These are phyloP conservation scores for Contarinia nasturtii DNA, from an alignment of 1,140 invertebrate genomes.

Conservation along the genomic window DNA sequence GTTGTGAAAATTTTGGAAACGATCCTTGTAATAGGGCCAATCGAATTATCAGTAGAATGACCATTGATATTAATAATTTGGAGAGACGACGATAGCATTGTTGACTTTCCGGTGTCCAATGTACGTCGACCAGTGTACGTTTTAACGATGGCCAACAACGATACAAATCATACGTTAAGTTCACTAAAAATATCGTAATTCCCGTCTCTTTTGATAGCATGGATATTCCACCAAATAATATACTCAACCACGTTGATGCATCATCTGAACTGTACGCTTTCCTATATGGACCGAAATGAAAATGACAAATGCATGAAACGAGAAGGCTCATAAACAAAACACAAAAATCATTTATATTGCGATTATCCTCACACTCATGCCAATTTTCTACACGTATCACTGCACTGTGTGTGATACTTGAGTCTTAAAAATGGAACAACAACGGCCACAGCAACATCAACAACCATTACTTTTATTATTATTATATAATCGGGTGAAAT, in stretches of 20 bases:
- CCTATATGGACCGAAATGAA: not conserved
- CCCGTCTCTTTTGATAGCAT: slow-evolving; percentile 88
- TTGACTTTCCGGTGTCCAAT: slow-evolving; percentile 35
- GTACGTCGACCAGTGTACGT: slow-evolving; percentile 34
- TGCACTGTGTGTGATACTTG: no score
- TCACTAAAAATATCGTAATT: slow-evolving; percentile 60
- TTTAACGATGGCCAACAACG: slow-evolving; percentile 46
- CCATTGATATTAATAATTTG: slow-evolving; percentile 37
- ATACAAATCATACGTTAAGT: slow-evolving; percentile 51
- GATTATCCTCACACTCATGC: no score
- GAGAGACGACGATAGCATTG: slow-evolving; percentile 36
- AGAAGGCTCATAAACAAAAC: no score
- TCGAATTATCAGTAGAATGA: slow-evolving; percentile 35
- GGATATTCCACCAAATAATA: slow-evolving; percentile 48
- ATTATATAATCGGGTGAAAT: no score
- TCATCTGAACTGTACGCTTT: not conserved
- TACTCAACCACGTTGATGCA: slow-evolving; percentile 33
- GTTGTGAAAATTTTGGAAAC: slow-evolving; percentile 58
- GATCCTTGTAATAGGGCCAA: slow-evolving; percentile 53
- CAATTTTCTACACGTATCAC: no score
- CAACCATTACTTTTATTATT: no score
- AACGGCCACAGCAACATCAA: no score
- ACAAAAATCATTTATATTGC: no score
- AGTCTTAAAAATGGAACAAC: no score
- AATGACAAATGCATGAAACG: not conserved